A percentile compares a stretch with the other conserved stretches of the same genome.
phyloP scores from a whole-genome alignment of 2,797 vertebrate genomes.

The Cynopterus sphinx region DNA sequence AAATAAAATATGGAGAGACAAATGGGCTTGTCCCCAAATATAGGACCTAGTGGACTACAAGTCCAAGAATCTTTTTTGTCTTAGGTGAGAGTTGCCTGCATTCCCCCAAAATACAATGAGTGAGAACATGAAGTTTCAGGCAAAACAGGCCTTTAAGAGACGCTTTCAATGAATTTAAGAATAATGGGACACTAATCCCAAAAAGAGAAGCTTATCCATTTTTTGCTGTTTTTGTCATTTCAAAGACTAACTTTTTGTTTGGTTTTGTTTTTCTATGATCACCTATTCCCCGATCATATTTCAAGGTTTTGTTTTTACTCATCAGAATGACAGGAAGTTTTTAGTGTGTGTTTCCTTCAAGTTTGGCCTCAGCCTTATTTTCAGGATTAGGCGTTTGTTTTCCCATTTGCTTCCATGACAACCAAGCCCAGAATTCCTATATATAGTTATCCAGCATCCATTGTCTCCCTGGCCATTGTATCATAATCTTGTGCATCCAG shows the following conservation, averaged over 20 bases:
- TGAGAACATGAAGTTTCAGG: neutral
- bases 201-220: neutral
- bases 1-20: neutral
- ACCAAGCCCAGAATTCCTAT: slow-evolving; percentile 73
- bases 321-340: slow-evolving; percentile 80
- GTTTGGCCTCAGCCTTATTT: slow-evolving; percentile 75
- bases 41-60: neutral
- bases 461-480: slow-evolving; percentile 75
- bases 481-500: slow-evolving; percentile 64
- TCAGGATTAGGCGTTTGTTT: slow-evolving; percentile 77
- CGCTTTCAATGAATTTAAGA: neutral
- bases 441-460: slow-evolving; percentile 71
- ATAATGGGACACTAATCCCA: neutral
- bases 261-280: neutral
- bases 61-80: neutral
- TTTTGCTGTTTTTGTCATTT: slow-evolving; percentile 17
- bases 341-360: slow-evolving; percentile 78
- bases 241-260: neutral
- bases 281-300: slow-evolving; percentile 66
- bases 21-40: neutral
- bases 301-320: slow-evolving; percentile 76
- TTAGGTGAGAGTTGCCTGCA: neutral
- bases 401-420: slow-evolving; percentile 73
- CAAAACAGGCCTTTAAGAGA: neutral
- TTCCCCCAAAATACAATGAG: neutral